A percentile compares a stretch with the other conserved stretches of the same genome.
These are phyloP conservation scores for Cottoperca gobio DNA, from an alignment of 2,797 vertebrate species.

Conservation along the genomic window DNA sequence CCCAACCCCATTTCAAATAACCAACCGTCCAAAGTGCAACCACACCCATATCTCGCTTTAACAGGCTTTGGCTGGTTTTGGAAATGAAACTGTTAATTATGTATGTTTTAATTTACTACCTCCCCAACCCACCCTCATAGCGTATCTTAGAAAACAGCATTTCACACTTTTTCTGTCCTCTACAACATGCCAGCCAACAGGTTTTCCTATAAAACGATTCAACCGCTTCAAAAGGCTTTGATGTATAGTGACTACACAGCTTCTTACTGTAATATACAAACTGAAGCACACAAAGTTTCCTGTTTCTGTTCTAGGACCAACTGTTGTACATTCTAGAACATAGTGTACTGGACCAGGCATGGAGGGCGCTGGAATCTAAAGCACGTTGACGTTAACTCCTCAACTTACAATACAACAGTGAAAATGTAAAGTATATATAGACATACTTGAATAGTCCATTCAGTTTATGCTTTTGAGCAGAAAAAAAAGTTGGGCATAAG, in stretches of 20 bases:
- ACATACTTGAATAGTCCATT: conserved; percentile 75
- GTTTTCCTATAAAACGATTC: conserved; percentile 50
- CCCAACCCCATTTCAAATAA: conserved; percentile 70
- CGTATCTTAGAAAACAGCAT: conserved; percentile 64
- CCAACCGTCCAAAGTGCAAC: conserved; percentile 72
- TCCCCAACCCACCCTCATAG: conserved; percentile 64
- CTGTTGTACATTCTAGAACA: conserved; percentile 80
- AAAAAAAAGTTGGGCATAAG: conserved; percentile 72
- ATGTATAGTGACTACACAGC: conserved; percentile 65
- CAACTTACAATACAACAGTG: conserved; percentile 79
- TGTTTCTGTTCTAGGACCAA: conserved; percentile 73
- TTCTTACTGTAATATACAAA: conserved; percentile 75
- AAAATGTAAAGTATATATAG: conserved; percentile 78
- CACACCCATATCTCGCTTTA: conserved; percentile 68
- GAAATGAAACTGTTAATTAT: conserved; percentile 74
- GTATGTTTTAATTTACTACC: conserved; percentile 75
- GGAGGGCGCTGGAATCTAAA: conserved; percentile 75
- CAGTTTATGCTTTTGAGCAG: conserved; percentile 68
- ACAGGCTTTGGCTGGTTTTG: conserved; percentile 81
- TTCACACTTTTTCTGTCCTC: conserved; percentile 60
- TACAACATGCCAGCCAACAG: conserved; percentile 65
- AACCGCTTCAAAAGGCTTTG: conserved; percentile 67
- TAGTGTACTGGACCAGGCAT: conserved; percentile 66
- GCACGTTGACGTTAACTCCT: conserved; percentile 71
- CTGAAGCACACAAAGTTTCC: conserved; percentile 66